Conservation (phyloP, 2,113 vertebrate species). For the Silurus asotus region DNA sequence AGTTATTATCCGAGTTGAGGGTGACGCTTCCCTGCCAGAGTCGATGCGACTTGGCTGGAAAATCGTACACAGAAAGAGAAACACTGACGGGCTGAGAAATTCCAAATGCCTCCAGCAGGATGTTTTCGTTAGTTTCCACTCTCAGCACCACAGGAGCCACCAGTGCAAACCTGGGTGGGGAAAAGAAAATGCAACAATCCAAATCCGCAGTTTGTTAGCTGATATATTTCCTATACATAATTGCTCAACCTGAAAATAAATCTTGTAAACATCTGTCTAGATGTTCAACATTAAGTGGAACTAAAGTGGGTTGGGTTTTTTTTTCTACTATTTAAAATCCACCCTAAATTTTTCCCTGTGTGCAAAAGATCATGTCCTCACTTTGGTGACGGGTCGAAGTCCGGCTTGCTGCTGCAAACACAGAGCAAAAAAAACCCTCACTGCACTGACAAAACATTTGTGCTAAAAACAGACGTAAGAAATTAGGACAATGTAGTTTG, state of each 20-base stretch:
- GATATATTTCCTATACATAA: neutral
- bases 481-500: neutral
- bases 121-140: constrained; percentile 66
- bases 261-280: neutral
- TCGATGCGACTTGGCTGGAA: neutral
- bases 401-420: constrained; percentile 29
- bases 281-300: neutral
- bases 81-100: constrained; percentile 33
- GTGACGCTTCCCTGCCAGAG: constrained; percentile 49
- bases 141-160: constrained; percentile 68
- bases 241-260: too few relatives aligned
- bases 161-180: constrained; percentile 55
- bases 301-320: neutral
- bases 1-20: constrained; percentile 58
- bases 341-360: neutral
- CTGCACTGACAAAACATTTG: neutral
- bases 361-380: constrained; percentile 3
- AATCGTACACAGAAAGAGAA: constrained; percentile 55
- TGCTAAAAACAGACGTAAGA: neutral
- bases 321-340: neutral
- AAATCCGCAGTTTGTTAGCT: too few relatives aligned
- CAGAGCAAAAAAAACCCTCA: constrained; percentile 3
- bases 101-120: constrained; percentile 62
- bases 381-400: constrained; percentile 11
- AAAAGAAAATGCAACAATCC: neutral